Evolutionary conservation across 2,797 vertebrate species (phyloP).

Genomic region (Crocodylus rhombifer): DNA sequence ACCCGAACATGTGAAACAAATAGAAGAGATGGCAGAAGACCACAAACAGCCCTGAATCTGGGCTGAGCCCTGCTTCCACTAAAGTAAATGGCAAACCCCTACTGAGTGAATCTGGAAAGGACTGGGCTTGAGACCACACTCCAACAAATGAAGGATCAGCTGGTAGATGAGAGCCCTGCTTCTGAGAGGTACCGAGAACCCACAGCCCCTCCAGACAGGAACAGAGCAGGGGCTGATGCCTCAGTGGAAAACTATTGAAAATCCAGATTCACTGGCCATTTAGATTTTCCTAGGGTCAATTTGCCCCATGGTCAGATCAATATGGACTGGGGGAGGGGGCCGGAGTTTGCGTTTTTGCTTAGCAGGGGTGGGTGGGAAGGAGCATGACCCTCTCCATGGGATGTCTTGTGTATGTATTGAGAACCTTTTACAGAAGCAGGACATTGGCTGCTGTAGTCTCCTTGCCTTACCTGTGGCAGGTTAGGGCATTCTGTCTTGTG

Average conservation of each 20-base stretch:
- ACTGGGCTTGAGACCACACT: not conserved
- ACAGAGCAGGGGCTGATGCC: not conserved
- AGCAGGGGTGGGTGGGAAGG: too few relatives aligned
- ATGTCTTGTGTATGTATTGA: too few relatives aligned
- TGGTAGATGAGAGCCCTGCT: not conserved
- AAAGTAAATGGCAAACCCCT: not conserved
- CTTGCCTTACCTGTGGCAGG: too few relatives aligned
- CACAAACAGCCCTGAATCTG: not conserved
- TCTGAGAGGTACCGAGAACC: not conserved
- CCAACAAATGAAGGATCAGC: not conserved
- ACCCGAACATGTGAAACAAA: constrained; percentile 27
- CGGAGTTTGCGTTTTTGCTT: too few relatives aligned
- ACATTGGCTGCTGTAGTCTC: too few relatives aligned
- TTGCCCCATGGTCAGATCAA: not conserved
- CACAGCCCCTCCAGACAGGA: not conserved
- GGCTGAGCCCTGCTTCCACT: fast-evolving
- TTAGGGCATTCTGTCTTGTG: too few relatives aligned
- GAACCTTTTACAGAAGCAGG: too few relatives aligned
- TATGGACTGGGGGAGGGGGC: too few relatives aligned
- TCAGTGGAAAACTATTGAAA: not conserved
- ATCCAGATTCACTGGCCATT: not conserved
- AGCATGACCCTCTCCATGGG: too few relatives aligned
- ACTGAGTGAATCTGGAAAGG: not conserved
- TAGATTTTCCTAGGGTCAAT: not conserved
- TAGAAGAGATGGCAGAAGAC: not conserved